Percentiles rank a stretch among this genome's conserved stretches.
phyloP scores from a whole-genome alignment of 2,888 invertebrate species.

The Tipula helvola region DNA sequence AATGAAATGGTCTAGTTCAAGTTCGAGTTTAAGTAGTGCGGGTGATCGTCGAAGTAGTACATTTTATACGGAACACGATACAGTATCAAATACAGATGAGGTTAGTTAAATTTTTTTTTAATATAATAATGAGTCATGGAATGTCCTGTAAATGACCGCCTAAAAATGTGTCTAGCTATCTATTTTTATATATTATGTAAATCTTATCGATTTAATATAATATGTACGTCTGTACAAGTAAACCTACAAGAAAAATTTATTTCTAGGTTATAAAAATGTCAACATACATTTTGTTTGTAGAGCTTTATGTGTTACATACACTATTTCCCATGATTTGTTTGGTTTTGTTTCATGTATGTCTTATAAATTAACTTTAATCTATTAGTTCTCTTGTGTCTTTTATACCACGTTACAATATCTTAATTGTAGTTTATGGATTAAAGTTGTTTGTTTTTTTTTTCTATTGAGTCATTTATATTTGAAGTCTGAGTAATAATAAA shows the following conservation, averaged over 20 bases:
- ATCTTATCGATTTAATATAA: background rate
- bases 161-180: background rate
- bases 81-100: background rate
- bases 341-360: background rate
- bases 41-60: constrained; percentile 4
- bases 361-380: background rate
- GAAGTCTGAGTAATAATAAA: too few species aligned
- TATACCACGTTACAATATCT: background rate
- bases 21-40: constrained; percentile 11
- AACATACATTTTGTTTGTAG: background rate
- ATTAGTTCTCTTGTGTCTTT: background rate
- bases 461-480: background rate
- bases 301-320: background rate
- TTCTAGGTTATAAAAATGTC: background rate
- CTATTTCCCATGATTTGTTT: background rate
- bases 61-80: background rate
- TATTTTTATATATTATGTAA: background rate
- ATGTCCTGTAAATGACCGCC: background rate
- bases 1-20: constrained; percentile 11
- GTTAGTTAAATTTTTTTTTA: too few species aligned
- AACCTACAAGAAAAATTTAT: background rate
- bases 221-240: background rate
- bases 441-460: background rate
- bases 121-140: background rate
- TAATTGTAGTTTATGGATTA: background rate